Conservation (phyloP, 2,797 vertebrate genomes). For the Coluber constrictor region DNA sequence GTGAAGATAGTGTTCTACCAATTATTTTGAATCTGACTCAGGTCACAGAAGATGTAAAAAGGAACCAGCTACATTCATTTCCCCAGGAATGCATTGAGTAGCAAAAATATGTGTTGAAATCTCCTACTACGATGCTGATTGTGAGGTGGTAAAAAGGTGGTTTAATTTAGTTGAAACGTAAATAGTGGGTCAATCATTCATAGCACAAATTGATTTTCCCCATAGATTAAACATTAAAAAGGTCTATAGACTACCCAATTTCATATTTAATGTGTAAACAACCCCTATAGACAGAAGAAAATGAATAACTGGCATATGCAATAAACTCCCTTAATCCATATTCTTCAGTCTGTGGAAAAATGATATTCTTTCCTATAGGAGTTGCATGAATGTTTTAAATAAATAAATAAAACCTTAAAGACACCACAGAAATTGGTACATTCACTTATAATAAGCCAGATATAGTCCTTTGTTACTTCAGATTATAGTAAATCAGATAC, state of each 20-base stretch:
- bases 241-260: not conserved
- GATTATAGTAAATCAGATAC: no score
- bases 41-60: not conserved
- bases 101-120: not conserved
- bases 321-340: not conserved
- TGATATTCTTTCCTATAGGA: not conserved
- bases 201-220: not conserved
- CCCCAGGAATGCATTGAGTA: not conserved
- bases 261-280: not conserved
- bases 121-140: not conserved
- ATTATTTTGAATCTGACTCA: not conserved
- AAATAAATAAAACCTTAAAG: not conserved
- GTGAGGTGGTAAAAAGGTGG: not conserved
- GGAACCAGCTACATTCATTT: not conserved
- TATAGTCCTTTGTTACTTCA: not conserved
- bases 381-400: not conserved
- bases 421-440: not conserved
- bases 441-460: not conserved
- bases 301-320: not conserved
- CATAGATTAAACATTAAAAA: not conserved
- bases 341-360: not conserved
- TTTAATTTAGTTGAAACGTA: not conserved
- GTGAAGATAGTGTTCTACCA: not conserved
- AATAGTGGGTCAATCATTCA: not conserved
- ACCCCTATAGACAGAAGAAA: not conserved